These are phyloP conservation scores for Diphyllodes magnificus DNA, from an alignment of 2,113 vertebrate species.

Conservation along the genomic window DNA sequence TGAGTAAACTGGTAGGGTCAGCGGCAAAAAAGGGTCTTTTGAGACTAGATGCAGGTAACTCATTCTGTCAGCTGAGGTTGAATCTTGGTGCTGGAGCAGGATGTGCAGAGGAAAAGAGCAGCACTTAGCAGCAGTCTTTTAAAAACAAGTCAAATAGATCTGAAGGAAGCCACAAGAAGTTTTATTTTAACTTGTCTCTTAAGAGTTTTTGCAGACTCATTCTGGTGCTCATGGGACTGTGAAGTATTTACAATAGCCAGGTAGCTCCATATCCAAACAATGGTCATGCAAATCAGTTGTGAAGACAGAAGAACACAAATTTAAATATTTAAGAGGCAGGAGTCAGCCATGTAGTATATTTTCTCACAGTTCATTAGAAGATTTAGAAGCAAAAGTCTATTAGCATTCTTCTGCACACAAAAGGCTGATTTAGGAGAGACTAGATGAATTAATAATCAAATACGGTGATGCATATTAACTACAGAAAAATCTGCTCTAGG, in stretches of 20 bases:
- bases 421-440: constrained; percentile 53
- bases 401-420: constrained; percentile 55
- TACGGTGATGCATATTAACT: constrained; percentile 59
- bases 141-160: neutral
- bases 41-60: neutral
- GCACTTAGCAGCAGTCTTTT: neutral
- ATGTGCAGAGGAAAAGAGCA: neutral
- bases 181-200: neutral
- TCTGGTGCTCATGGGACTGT: neutral
- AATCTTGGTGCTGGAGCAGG: neutral
- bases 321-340: constrained; percentile 55
- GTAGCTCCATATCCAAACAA: neutral
- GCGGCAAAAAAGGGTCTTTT: neutral
- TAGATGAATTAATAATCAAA: constrained; percentile 62
- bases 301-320: neutral
- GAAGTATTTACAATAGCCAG: neutral
- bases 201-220: neutral
- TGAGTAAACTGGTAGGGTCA: neutral
- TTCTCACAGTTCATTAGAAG: constrained; percentile 42
- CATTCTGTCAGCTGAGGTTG: neutral
- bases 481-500: neutral
- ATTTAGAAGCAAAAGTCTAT: constrained; percentile 39
- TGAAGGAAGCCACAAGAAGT: neutral
- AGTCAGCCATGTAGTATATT: constrained; percentile 21
- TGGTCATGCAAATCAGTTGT: neutral